These are phyloP conservation scores for Folsomia manolachei DNA, from an alignment of 2,888 invertebrate genomes.

Conservation along the genomic window DNA sequence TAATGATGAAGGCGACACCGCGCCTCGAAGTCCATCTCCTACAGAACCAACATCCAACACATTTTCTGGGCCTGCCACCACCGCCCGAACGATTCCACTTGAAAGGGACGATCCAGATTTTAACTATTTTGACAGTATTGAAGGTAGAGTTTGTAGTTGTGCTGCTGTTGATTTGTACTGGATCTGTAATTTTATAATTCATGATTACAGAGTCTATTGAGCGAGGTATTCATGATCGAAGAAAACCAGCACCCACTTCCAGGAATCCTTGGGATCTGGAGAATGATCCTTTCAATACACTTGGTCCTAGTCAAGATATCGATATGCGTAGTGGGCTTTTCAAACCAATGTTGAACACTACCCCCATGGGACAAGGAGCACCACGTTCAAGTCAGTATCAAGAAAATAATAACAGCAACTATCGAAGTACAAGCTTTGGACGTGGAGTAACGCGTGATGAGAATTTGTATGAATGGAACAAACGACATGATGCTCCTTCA, in stretches of 20 bases:
- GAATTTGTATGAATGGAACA: no score
- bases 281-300: not conserved
- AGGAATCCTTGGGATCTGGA: not conserved
- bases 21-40: constrained; percentile 16
- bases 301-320: not conserved
- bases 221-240: not conserved
- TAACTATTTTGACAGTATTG: constrained; percentile 7
- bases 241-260: not conserved
- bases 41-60: not conserved
- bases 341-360: not conserved
- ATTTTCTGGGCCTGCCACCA: not conserved
- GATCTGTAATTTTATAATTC: not conserved
- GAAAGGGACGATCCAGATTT: constrained; percentile 1
- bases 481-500: no score
- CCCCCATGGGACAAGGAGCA: not conserved
- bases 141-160: not conserved
- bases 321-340: constrained; percentile 11
- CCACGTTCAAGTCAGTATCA: not conserved
- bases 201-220: not conserved
- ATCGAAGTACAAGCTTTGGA: not conserved
- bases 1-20: not conserved
- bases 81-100: constrained; percentile 10
- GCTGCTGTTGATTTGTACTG: not conserved
- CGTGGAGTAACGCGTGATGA: not conserved
- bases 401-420: not conserved